Evolutionary conservation across 2,888 invertebrate genomes (phyloP).

Genomic region (Empis stercorea): DNA sequence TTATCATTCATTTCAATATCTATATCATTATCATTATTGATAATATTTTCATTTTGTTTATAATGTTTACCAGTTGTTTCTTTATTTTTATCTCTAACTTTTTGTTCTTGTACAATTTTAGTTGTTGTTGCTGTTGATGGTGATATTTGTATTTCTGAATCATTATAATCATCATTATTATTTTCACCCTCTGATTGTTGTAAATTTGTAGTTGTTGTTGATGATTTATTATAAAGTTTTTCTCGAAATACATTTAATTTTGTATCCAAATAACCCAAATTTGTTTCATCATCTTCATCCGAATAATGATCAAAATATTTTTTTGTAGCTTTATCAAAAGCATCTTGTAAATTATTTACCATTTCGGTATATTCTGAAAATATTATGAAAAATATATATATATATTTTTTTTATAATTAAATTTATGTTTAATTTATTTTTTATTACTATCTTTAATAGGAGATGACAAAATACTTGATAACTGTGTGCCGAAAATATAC

Average conservation of each 20-base stretch:
- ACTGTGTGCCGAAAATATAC: too few species aligned
- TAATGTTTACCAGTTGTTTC: neutral
- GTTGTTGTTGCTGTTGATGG: neutral
- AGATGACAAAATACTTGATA: too few species aligned
- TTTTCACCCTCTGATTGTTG: conserved; percentile 32
- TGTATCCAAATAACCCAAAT: conserved; percentile 48
- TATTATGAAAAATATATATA: neutral
- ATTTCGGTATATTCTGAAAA: conserved; percentile 72
- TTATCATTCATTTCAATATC: conserved; percentile 6
- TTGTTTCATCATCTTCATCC: conserved; percentile 70
- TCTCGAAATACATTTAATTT: conserved; percentile 37
- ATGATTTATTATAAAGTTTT: conserved; percentile 34
- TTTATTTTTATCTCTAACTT: neutral
- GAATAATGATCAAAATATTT: conserved; percentile 71
- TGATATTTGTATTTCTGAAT: too few species aligned
- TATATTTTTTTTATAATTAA: conserved; percentile 1
- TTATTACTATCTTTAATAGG: too few species aligned
- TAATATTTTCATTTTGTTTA: conserved; percentile 12
- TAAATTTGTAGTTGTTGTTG: conserved; percentile 31
- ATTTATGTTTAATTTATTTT: neutral
- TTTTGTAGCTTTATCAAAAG: conserved; percentile 68
- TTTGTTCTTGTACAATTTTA: neutral
- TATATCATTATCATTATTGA: conserved; percentile 21
- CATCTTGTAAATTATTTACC: conserved; percentile 70
- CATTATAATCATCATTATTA: conserved; percentile 6